Evolutionary conservation across 2,888 invertebrate species (phyloP).

Genomic region (Zaprionus obscuricornis): DNA sequence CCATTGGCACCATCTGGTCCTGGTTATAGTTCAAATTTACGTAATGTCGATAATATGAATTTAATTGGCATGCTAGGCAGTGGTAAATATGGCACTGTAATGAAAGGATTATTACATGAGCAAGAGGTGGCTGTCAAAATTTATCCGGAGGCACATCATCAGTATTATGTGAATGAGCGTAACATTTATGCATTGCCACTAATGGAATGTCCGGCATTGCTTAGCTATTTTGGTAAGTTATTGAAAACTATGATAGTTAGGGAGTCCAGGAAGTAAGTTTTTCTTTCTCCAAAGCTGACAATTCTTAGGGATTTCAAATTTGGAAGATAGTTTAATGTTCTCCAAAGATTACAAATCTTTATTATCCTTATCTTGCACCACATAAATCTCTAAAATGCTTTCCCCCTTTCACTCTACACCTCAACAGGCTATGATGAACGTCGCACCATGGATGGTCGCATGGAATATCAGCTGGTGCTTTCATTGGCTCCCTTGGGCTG

Average conservation of each 20-base stretch:
- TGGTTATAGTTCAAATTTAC: slow-evolving; percentile 83
- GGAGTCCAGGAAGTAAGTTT: too few relatives aligned
- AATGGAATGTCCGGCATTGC: slow-evolving; percentile 91
- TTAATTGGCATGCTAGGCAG: slow-evolving; percentile 83
- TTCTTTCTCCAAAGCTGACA: too few relatives aligned
- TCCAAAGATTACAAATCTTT: background rate
- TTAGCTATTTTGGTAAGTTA: slow-evolving; percentile 90
- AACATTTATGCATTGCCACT: slow-evolving; percentile 93
- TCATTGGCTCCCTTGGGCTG: slow-evolving; percentile 89
- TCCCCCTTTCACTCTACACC: too few relatives aligned
- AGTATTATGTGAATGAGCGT: slow-evolving; percentile 94
- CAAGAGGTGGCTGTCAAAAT: slow-evolving; percentile 95
- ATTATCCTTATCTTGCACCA: too few relatives aligned
- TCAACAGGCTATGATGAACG: slow-evolving; percentile 88
- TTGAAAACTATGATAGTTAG: slow-evolving; percentile 62
- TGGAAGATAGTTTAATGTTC: background rate
- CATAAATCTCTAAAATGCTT: too few relatives aligned
- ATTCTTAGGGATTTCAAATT: background rate
- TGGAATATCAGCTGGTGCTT: slow-evolving; percentile 90
- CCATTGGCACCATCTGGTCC: slow-evolving; percentile 83
- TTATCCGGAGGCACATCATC: slow-evolving; percentile 90
- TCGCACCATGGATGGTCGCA: slow-evolving; percentile 86
- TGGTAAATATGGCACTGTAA: slow-evolving; percentile 90
- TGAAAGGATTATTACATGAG: slow-evolving; percentile 92
- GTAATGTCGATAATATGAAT: slow-evolving; percentile 84